Percentiles rank a stretch among this genome's conserved stretches.
phyloP scores from a whole-genome alignment of 2,113 vertebrate species.

The Chrysochloris asiatica region DNA sequence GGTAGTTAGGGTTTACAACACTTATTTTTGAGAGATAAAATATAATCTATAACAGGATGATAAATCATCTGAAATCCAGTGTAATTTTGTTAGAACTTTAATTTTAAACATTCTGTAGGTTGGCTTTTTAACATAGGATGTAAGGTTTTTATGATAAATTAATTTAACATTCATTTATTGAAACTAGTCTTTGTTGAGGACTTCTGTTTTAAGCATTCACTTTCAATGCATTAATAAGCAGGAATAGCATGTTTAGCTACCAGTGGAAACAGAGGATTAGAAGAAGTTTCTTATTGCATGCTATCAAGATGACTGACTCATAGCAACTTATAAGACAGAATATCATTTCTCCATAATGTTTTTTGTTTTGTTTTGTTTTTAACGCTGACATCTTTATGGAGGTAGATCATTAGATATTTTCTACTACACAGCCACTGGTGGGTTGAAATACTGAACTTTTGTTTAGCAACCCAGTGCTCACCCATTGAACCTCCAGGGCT shows the following conservation, averaged over 20 bases:
- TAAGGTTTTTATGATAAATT: neutral
- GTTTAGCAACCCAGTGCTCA: neutral
- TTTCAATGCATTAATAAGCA: neutral
- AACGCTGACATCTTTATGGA: neutral
- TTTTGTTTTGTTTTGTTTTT: too few species aligned
- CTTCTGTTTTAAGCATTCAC: neutral
- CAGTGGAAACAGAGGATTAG: neutral
- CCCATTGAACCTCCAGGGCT: neutral
- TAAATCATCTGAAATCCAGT: neutral
- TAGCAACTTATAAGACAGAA: neutral
- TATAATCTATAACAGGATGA: neutral
- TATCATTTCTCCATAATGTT: neutral
- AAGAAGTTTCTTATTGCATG: neutral
- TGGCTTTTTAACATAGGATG: neutral
- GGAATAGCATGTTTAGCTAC: neutral
- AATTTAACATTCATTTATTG: neutral
- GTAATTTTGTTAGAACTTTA: neutral
- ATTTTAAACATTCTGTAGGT: neutral
- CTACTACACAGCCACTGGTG: neutral
- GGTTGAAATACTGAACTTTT: neutral
- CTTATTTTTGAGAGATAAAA: neutral
- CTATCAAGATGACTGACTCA: neutral
- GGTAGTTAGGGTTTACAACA: neutral
- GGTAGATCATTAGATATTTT: neutral
- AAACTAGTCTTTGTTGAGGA: neutral